Evolutionary conservation across 2,113 vertebrate species (phyloP).

Genomic region (Corynorhinus townsendii): DNA sequence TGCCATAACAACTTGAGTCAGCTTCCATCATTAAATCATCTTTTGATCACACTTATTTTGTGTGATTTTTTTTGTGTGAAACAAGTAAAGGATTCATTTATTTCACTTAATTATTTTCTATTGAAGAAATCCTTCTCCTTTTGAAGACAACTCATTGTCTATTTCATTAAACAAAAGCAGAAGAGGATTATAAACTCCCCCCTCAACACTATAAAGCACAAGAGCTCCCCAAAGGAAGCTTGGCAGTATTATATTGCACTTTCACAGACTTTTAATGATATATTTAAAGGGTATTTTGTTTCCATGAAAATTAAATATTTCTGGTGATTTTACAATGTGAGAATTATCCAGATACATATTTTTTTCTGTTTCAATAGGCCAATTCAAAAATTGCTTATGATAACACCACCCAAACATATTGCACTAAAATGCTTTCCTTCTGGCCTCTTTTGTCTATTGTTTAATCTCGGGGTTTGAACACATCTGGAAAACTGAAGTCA

Average conservation of each 20-base stretch:
- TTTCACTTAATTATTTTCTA: constrained; percentile 66
- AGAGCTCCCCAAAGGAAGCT: constrained; percentile 71
- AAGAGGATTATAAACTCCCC: constrained; percentile 60
- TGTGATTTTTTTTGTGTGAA: constrained; percentile 39
- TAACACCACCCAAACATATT: constrained; percentile 62
- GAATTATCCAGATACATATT: constrained; percentile 44
- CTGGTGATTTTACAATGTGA: constrained; percentile 61
- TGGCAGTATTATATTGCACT: constrained; percentile 54
- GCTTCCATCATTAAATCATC: constrained; percentile 64
- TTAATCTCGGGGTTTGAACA: constrained; percentile 65
- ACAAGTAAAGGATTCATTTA: constrained; percentile 41
- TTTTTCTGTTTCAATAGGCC: constrained; percentile 61
- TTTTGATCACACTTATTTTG: constrained; percentile 61
- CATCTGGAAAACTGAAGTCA: constrained; percentile 67
- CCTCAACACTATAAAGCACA: constrained; percentile 64
- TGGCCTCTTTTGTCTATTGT: constrained; percentile 50
- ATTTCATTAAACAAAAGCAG: constrained; percentile 61
- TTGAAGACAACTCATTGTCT: constrained; percentile 47
- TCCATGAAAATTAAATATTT: constrained; percentile 76
- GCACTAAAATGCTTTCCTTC: constrained; percentile 66
- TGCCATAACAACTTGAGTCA: constrained; percentile 77
- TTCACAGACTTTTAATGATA: constrained; percentile 64
- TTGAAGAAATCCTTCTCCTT: constrained; percentile 34
- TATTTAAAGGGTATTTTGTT: constrained; percentile 68
- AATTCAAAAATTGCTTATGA: constrained; percentile 69